phyloP scores from a whole-genome alignment of 1,140 invertebrate species.

The Magallana angulata region DNA sequence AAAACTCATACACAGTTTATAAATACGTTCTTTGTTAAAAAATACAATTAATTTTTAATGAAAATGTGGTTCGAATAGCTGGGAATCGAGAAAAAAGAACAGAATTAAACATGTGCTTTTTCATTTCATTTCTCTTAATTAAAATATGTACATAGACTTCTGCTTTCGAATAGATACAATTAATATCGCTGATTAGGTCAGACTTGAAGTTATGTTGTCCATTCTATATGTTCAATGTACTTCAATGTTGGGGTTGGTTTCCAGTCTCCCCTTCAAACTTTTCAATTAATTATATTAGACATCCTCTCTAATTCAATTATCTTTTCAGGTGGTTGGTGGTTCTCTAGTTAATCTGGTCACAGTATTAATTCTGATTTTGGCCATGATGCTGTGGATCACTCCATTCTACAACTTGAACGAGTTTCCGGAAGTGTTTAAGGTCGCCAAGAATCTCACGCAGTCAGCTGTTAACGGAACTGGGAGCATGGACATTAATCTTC shows the following conservation, averaged over 20 bases:
- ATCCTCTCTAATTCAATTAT: no score
- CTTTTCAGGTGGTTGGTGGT: constrained; percentile 25
- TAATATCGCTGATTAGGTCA: no score
- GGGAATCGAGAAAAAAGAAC: background rate
- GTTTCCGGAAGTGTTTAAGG: constrained; percentile 6
- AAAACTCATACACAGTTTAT: background rate
- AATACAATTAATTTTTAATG: background rate
- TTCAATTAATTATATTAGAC: no score
- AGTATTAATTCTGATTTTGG: constrained; percentile 18
- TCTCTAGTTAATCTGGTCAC: constrained; percentile 14
- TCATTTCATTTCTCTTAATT: no score
- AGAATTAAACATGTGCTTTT: background rate
- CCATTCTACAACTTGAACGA: constrained; percentile 25
- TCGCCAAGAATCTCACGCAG: background rate
- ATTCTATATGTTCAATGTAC: no score
- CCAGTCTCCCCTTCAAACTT: no score
- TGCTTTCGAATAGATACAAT: no score
- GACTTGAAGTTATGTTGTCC: no score
- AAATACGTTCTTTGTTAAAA: background rate
- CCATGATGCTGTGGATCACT: constrained; percentile 22
- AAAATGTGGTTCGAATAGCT: background rate
- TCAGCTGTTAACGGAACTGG: background rate
- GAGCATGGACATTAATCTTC: background rate
- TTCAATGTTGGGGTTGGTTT: no score
- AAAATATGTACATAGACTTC: no score